Percentiles rank a stretch among this genome's conserved stretches.
phyloP scores from a whole-genome alignment of 2,113 vertebrate species.

The cat (Felis catus) region DNA sequence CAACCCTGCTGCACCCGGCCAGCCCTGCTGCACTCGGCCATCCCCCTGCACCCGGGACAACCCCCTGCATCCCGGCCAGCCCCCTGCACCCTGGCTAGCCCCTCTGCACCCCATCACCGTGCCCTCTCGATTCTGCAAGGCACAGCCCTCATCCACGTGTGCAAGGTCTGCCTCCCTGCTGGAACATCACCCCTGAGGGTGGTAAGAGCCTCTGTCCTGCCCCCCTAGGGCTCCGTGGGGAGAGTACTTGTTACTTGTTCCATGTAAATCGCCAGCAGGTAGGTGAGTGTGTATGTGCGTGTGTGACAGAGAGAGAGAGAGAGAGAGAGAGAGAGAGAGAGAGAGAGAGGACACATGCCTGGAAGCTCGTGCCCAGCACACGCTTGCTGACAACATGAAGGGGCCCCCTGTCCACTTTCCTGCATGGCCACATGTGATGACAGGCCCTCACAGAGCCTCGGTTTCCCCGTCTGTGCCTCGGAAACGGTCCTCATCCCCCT shows the following conservation, averaged over 20 bases:
- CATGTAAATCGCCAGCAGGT: too few species aligned
- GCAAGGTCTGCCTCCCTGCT: accelerated
- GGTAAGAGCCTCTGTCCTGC: not conserved
- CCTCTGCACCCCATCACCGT: accelerated
- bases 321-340: too few species aligned
- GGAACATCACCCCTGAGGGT: accelerated
- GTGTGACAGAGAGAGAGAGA: too few species aligned
- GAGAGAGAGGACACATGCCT: not conserved
- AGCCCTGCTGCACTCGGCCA: not conserved
- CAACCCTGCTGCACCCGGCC: accelerated
- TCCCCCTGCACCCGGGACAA: accelerated
- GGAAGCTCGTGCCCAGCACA: not conserved
- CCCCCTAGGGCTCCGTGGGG: not conserved
- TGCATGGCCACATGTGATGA: not conserved
- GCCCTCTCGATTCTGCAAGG: not conserved
- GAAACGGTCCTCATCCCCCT: not conserved
- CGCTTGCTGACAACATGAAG: not conserved
- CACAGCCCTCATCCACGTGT: not conserved
- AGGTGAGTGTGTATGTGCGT: too few species aligned
- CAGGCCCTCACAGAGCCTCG: not conserved
- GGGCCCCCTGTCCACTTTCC: not conserved
- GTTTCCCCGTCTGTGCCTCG: not conserved
- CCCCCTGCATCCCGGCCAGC: not conserved
- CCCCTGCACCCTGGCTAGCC: not conserved
- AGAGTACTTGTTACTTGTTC: too few species aligned